A percentile compares a stretch with the other conserved stretches of the same genome.
These are phyloP conservation scores for Climacteris rufus DNA, from an alignment of 2,113 vertebrate species.

Conservation along the genomic window DNA sequence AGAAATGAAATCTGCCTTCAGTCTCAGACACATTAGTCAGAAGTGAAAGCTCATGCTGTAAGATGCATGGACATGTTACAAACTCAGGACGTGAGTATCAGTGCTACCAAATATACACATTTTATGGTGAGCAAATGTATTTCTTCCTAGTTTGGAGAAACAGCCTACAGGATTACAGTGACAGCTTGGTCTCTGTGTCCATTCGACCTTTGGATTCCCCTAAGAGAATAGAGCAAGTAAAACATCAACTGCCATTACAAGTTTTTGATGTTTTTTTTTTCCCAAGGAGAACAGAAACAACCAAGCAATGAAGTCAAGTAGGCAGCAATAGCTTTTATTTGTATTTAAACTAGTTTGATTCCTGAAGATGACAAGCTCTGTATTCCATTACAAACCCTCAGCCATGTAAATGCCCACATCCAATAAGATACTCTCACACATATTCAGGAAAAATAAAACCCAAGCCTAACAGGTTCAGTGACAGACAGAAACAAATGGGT, in stretches of 20 bases:
- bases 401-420: neutral
- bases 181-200: neutral
- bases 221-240: neutral
- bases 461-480: neutral
- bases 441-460: neutral
- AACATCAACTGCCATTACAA: neutral
- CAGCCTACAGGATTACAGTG: neutral
- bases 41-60: neutral
- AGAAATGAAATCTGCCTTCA: neutral
- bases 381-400: constrained; percentile 56
- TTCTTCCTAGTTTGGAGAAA: neutral
- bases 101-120: neutral
- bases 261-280: neutral
- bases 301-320: neutral
- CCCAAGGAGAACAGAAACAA: neutral
- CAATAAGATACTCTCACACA: neutral
- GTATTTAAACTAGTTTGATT: neutral
- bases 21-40: neutral
- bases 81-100: neutral
- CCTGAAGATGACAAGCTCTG: constrained; percentile 23
- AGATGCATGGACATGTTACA: neutral
- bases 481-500: neutral
- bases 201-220: neutral
- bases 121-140: neutral
- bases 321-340: neutral